phyloP scores from a whole-genome alignment of 1,140 invertebrate genomes.

The Diorhabda sublineata region DNA sequence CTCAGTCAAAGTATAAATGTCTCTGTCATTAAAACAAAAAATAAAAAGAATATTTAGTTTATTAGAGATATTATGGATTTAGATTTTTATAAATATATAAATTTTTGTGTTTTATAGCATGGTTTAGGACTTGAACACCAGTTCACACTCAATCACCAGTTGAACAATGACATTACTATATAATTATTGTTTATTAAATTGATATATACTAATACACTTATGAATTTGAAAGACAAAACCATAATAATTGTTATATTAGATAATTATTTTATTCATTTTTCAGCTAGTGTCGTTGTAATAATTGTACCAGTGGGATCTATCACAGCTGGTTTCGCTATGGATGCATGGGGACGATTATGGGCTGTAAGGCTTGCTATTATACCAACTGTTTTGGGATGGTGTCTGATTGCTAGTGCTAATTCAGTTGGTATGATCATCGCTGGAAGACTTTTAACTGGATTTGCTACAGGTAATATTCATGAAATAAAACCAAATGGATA shows the following conservation, averaged over 20 bases:
- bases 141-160: no score
- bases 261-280: slow-evolving; percentile 13
- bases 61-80: no score
- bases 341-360: slow-evolving; percentile 58
- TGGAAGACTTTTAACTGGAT: slow-evolving; percentile 62
- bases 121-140: no score
- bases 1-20: no score
- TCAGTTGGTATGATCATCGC: slow-evolving; percentile 52
- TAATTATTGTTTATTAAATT: no score
- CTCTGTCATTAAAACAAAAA: no score
- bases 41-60: no score
- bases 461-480: slow-evolving; percentile 46
- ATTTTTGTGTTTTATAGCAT: no score
- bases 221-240: not conserved
- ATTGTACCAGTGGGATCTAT: slow-evolving; percentile 55
- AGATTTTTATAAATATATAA: no score
- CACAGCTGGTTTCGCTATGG: slow-evolving; percentile 56
- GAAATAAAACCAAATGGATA: no score
- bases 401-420: slow-evolving; percentile 53
- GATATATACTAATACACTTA: no score
- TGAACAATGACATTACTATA: no score
- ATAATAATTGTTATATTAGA: not conserved
- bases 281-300: slow-evolving; percentile 56
- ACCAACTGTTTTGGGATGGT: slow-evolving; percentile 60
- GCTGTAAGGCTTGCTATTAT: slow-evolving; percentile 58